These are phyloP conservation scores for Gadopsis bispinosus DNA, from an alignment of 2,797 vertebrate genomes.

Conservation along the genomic window DNA sequence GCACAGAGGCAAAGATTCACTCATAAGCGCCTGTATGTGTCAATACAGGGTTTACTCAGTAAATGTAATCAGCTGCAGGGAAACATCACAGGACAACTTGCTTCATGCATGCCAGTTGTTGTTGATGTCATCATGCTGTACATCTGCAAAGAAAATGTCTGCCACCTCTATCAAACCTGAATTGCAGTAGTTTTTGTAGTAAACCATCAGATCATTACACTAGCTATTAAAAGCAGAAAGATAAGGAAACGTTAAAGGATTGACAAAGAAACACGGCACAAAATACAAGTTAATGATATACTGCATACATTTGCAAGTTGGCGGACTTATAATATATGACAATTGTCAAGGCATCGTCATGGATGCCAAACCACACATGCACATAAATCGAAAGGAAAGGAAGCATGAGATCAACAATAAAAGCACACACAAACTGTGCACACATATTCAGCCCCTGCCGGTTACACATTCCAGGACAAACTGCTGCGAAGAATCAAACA, in stretches of 20 bases:
- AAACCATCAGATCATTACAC: no score
- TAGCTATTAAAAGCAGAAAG: neutral
- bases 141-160: neutral
- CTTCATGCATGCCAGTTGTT: neutral
- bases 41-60: slow-evolving; percentile 9
- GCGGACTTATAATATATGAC: neutral
- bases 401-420: neutral
- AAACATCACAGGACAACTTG: neutral
- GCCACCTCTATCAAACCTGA: neutral
- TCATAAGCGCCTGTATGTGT: neutral
- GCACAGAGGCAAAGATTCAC: neutral
- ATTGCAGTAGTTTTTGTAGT: neutral
- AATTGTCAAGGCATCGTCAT: neutral
- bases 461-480: neutral
- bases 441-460: no score
- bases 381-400: no score
- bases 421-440: neutral
- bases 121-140: neutral
- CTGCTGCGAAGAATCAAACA: no score
- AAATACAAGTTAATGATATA: neutral
- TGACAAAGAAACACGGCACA: neutral
- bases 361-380: neutral
- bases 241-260: no score
- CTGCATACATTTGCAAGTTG: neutral
- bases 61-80: neutral